Evolutionary conservation across 2,888 invertebrate species (phyloP).

Genomic region (Troglohyphantes excavatus): DNA sequence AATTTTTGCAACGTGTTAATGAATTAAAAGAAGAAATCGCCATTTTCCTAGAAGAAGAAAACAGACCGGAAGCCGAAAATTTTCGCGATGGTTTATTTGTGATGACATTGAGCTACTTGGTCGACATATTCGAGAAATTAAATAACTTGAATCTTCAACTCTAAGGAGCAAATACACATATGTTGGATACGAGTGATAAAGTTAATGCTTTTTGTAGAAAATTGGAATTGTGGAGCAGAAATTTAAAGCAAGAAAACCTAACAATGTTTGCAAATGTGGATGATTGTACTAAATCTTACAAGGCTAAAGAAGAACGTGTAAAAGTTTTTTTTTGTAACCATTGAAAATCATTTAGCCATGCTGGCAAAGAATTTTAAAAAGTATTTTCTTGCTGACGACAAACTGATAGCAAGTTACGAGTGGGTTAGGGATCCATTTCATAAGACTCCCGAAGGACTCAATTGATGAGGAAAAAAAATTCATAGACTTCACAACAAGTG

Average conservation of each 20-base stretch:
- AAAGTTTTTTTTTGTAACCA: no score
- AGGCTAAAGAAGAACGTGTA: no score
- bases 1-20: no score
- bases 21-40: no score
- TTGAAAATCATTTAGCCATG: conserved; percentile 5
- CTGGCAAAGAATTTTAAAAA: conserved; percentile 53
- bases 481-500: no score
- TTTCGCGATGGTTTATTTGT: conserved; percentile 21
- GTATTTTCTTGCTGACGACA: conserved; percentile 61
- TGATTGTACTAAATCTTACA: no score
- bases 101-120: conserved; percentile 42
- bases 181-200: conserved; percentile 56
- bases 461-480: no score
- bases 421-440: conserved; percentile 69
- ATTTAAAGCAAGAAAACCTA: conserved; percentile 63
- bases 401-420: conserved; percentile 69
- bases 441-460: conserved; percentile 46
- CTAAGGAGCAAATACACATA: no score
- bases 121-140: conserved; percentile 62
- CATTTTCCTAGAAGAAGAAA: no score
- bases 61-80: no score
- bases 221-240: conserved; percentile 72
- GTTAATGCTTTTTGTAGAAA: conserved; percentile 69
- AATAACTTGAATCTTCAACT: conserved; percentile 52
- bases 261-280: conserved; percentile 49